Evolutionary conservation across 2,888 invertebrate species (phyloP).

Genomic region (Xestia ashworthii): DNA sequence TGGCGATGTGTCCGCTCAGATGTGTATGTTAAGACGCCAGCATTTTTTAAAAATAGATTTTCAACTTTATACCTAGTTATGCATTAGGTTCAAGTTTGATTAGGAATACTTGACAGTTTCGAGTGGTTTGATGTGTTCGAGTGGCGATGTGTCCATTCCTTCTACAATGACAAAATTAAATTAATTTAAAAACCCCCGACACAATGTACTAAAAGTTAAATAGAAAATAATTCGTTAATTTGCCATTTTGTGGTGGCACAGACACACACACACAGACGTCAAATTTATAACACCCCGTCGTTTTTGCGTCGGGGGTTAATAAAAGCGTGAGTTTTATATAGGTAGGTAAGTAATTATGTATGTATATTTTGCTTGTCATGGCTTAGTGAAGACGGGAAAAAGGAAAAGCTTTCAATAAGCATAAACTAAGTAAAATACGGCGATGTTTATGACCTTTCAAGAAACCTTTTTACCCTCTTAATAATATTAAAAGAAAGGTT

Average conservation of each 20-base stretch:
- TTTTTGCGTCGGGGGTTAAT: too few relatives aligned
- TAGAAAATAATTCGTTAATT: too few relatives aligned
- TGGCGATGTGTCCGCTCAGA: too few relatives aligned
- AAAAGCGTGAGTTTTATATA: neutral
- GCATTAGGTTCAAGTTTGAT: neutral
- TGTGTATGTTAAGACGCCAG: neutral
- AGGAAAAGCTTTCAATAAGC: neutral
- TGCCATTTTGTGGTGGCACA: too few relatives aligned
- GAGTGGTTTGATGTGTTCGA: neutral
- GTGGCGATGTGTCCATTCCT: neutral
- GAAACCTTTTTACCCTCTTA: slow-evolving; percentile 8
- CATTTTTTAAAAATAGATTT: neutral
- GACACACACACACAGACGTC: too few relatives aligned
- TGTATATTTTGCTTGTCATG: neutral
- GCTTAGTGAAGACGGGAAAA: neutral
- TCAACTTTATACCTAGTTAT: neutral
- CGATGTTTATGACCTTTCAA: slow-evolving; percentile 7
- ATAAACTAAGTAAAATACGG: slow-evolving; percentile 18
- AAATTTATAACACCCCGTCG: too few relatives aligned
- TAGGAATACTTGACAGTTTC: neutral
- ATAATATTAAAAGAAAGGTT: slow-evolving; percentile 18
- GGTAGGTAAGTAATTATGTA: neutral
- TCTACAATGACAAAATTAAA: neutral
- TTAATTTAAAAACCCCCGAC: too few relatives aligned
- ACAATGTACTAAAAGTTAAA: too few relatives aligned